phyloP scores from a whole-genome alignment of 1,140 invertebrate genomes.

The Riptortus pedestris region DNA sequence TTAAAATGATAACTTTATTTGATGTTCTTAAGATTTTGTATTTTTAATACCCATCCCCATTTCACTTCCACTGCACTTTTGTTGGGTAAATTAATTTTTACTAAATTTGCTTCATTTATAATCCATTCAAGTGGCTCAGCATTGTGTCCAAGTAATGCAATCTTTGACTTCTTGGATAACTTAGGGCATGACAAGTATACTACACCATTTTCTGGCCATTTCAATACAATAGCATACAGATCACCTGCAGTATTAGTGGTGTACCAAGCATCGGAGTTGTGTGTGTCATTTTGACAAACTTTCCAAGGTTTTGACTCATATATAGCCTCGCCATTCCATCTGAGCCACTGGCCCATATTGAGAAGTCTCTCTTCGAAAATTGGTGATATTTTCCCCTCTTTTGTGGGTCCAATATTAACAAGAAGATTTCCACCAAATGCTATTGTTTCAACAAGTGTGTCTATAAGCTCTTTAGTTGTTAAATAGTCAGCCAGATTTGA shows the following conservation, averaged over 20 bases:
- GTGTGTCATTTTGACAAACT: constrained; percentile 66
- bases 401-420: constrained; percentile 84
- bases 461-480: constrained; percentile 59
- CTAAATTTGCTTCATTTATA: background rate
- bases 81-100: background rate
- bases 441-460: constrained; percentile 64
- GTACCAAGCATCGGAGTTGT: constrained; percentile 59
- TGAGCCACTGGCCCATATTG: constrained; percentile 64
- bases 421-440: constrained; percentile 81
- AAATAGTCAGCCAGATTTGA: constrained; percentile 58
- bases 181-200: constrained; percentile 19
- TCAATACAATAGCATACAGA: constrained; percentile 21
- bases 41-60: constrained; percentile 1
- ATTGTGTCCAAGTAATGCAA: background rate
- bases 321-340: constrained; percentile 79
- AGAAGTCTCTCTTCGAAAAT: constrained; percentile 81
- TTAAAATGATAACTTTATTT: background rate
- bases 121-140: background rate
- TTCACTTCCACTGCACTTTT: background rate
- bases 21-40: background rate
- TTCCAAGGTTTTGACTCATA: constrained; percentile 66
- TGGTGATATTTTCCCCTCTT: constrained; percentile 73
- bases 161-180: background rate
- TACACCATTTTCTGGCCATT: constrained; percentile 19
- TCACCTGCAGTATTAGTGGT: background rate